Evolutionary conservation across 2,797 vertebrate genomes (phyloP).

Genomic region (Thunnus albacares): DNA sequence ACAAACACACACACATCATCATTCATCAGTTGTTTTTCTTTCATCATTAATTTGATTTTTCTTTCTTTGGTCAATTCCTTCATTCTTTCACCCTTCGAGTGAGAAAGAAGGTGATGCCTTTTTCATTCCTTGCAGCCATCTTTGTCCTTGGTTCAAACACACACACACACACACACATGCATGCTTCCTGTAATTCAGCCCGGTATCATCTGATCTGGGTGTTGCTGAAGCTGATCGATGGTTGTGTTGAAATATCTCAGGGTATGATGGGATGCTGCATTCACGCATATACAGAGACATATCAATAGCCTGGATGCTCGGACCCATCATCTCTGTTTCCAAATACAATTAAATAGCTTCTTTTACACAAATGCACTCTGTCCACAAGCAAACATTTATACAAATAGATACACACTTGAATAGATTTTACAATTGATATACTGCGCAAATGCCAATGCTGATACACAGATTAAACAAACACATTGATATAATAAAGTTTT

Average conservation of each 20-base stretch:
- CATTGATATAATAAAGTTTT: conserved; percentile 16
- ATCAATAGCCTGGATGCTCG: conserved; percentile 87
- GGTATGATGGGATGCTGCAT: conserved; percentile 90
- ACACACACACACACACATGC: conserved; percentile 34
- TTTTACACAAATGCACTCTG: conserved; percentile 69
- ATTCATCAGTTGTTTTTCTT: conserved; percentile 34
- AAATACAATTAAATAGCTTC: conserved; percentile 91
- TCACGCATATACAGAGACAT: conserved; percentile 89
- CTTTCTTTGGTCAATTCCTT: conserved; percentile 5
- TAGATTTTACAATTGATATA: conserved; percentile 51
- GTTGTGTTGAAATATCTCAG: conserved; percentile 91
- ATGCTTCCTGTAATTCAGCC: conserved; percentile 87
- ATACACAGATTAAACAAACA: conserved; percentile 16
- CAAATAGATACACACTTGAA: conserved; percentile 47
- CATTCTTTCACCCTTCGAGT: not conserved
- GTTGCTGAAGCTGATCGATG: conserved; percentile 90
- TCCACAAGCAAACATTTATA: conserved; percentile 56
- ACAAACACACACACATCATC: conserved; percentile 18
- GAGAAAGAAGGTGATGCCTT: conserved; percentile 37
- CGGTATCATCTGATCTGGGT: conserved; percentile 89
- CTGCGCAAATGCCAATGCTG: not conserved
- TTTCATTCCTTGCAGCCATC: conserved; percentile 40
- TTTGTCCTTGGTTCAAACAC: conserved; percentile 66
- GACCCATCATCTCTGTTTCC: conserved; percentile 89
- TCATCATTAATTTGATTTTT: conserved; percentile 29